These are phyloP conservation scores for Dendrocopos noguchii DNA, from an alignment of 2,113 vertebrate genomes.

Conservation along the genomic window DNA sequence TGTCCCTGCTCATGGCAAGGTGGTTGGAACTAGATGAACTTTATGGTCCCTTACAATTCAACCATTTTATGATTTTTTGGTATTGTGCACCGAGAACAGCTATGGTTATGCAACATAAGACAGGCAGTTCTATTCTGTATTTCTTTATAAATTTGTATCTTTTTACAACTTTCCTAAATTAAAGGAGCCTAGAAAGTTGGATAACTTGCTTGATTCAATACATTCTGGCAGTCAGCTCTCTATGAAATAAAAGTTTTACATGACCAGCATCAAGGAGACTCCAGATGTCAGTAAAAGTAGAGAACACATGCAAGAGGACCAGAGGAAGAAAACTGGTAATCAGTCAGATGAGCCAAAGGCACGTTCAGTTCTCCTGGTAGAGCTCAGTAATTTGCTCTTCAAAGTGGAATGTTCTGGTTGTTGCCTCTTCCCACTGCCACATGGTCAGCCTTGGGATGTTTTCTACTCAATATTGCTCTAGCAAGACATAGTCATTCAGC, in stretches of 20 bases:
- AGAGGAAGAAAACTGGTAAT: background rate
- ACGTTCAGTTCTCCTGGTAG: background rate
- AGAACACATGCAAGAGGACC: background rate
- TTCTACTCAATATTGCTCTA: background rate
- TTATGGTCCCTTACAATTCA: background rate
- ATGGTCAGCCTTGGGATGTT: background rate
- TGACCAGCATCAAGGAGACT: background rate
- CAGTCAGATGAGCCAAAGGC: background rate
- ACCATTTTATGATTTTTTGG: background rate
- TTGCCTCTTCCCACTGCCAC: background rate
- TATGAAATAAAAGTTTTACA: background rate
- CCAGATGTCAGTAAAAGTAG: background rate
- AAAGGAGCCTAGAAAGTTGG: background rate
- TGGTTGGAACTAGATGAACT: background rate
- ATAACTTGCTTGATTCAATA: background rate
- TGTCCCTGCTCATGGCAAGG: background rate
- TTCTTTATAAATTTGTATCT: background rate
- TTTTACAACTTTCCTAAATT: background rate
- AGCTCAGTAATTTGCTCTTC: background rate
- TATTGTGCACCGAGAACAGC: background rate
- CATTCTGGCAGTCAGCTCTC: background rate
- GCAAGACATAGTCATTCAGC: background rate
- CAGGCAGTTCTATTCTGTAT: background rate
- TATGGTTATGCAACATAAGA: background rate
- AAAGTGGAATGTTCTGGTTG: background rate